Conservation (phyloP, 1,140 invertebrate genomes). For the Thaumatotibia leucotreta region DNA sequence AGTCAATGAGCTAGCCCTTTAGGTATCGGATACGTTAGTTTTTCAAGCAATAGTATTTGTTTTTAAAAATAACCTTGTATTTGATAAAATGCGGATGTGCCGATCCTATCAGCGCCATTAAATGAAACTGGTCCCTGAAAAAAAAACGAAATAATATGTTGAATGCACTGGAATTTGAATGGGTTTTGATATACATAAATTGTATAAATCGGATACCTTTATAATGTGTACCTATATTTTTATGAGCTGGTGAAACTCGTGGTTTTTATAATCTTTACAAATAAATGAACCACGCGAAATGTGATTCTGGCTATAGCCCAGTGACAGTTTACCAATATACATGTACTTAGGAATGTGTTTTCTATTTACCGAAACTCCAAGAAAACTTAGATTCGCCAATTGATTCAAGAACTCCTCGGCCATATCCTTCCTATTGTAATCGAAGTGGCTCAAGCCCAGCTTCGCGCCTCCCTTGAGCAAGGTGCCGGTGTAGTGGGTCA, state of each 20-base stretch:
- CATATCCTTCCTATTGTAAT: constrained; percentile 83
- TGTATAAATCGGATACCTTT: too few relatives aligned
- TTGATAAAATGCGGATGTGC: constrained; percentile 90
- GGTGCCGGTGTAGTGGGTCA: constrained; percentile 20
- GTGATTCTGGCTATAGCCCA: not conserved
- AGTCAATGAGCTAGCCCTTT: too few relatives aligned
- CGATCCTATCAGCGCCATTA: constrained; percentile 89
- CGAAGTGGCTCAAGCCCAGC: constrained; percentile 80
- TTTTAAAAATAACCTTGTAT: constrained; percentile 89
- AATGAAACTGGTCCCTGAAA: constrained; percentile 91
- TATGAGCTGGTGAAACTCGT: too few relatives aligned
- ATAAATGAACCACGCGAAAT: constrained; percentile 15
- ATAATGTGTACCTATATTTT: too few relatives aligned
- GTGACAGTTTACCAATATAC: not conserved
- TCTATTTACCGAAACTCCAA: constrained; percentile 88
- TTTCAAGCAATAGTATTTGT: too few relatives aligned
- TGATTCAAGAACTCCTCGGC: constrained; percentile 82
- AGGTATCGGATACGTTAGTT: too few relatives aligned
- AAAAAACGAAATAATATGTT: constrained; percentile 5
- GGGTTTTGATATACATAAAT: too few relatives aligned
- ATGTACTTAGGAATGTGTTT: not conserved
- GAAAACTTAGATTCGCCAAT: constrained; percentile 84
- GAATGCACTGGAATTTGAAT: too few relatives aligned
- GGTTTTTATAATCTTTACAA: too few relatives aligned
- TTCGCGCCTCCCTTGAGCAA: constrained; percentile 25